Base-by-base conservation (phyloP, 2,113 vertebrate genomes). In the Nanorana parkeri region DNA sequence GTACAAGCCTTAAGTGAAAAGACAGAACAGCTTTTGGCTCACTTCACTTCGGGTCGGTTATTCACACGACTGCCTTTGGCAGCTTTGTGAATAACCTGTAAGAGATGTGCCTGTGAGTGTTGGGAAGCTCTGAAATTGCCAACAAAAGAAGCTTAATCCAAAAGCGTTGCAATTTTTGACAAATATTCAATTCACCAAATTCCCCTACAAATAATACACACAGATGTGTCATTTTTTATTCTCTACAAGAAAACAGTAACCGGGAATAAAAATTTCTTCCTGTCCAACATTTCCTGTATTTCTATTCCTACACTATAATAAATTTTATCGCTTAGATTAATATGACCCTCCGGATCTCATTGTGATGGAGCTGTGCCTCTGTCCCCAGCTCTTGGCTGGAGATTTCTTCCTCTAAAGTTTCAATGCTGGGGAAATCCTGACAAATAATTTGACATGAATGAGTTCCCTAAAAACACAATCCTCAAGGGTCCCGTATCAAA, bases 291-390 rank as follows among this genome's bases (percentile, higher is more conserved):
- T 77, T 77, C 75, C 75, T 52, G 75, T 66, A 77, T 66, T 63
- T 77, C 61, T 77, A 23, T 77, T 77, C 41, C 75, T 77, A 24
- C 36, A 77, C 26, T 54, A 29, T 64, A 77, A 66, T 77, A 77
- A 66, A 77, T 77, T 61, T 47, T 76, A 76, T 63, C 60, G 28
- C 41, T 36, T 77, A 11, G 3, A 77, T 24, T 77, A 77, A 54
- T 54, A 65, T 54, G 23, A 65, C 23, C 17, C 74, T 64, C 60
- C 32, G 60, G 58, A 52, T 77, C 61, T 65, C 23, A 66, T 65
- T 77, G 21, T 77, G 28, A 77, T 65, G 15, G 66, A 29, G 24
- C 36, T 77, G 75, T 54, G 54, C 61, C 60, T 66, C 36, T 21
- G 60, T 65, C 75, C 61, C 60, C 17, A 55, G 20, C 23, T 54